These are phyloP conservation scores for Cerastoderma edule DNA, from an alignment of 2,888 invertebrate species.

Conservation along the genomic window DNA sequence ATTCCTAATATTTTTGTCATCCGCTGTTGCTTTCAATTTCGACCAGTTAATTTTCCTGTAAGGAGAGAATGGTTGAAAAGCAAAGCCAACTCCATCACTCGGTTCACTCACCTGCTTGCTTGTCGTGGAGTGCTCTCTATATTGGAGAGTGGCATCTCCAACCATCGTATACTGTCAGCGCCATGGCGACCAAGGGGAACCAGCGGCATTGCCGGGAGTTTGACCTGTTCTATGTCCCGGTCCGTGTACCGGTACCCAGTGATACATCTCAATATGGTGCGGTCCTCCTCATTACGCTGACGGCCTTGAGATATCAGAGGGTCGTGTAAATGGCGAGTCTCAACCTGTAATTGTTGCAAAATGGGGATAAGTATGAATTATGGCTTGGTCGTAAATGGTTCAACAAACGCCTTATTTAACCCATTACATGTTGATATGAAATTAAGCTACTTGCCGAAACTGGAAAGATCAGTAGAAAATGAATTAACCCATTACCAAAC, in stretches of 20 bases:
- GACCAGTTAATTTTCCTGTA: too few relatives aligned
- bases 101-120: slow-evolving; percentile 75
- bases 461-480: too few relatives aligned
- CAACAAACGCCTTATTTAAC: too few relatives aligned
- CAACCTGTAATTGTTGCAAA: slow-evolving; percentile 68
- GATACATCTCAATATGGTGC: slow-evolving; percentile 76
- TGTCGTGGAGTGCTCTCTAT: slow-evolving; percentile 80
- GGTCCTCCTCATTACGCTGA: slow-evolving; percentile 76
- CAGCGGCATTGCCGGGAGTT: slow-evolving; percentile 79
- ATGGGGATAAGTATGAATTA: too few relatives aligned
- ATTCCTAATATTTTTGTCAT: too few relatives aligned
- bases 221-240: slow-evolving; percentile 77
- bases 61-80: too few relatives aligned
- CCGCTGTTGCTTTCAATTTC: too few relatives aligned
- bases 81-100: neutral
- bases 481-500: too few relatives aligned
- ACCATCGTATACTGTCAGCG: slow-evolving; percentile 78
- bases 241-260: slow-evolving; percentile 79
- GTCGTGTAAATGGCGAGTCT: slow-evolving; percentile 74
- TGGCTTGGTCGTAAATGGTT: too few relatives aligned
- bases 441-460: too few relatives aligned
- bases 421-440: too few relatives aligned
- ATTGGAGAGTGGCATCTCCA: slow-evolving; percentile 80
- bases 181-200: slow-evolving; percentile 82
- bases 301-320: slow-evolving; percentile 78